Percentiles rank a stretch among this genome's conserved stretches.
Evolutionary conservation across 2,888 invertebrate species (phyloP).

Genomic region (Amblyjoppa fuscipennis): DNA sequence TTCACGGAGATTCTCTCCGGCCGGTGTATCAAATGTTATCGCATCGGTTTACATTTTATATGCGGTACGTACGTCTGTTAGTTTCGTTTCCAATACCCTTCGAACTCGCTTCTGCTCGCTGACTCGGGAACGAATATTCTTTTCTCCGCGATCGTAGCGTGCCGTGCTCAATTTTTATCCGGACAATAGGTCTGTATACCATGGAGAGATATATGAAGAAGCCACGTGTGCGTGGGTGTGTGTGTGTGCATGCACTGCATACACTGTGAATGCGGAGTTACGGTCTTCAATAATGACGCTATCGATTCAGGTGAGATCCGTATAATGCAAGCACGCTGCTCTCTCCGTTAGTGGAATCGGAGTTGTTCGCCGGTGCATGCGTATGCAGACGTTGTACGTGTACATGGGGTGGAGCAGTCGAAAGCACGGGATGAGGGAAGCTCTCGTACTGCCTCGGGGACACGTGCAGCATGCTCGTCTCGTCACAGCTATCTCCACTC

Average conservation of each 20-base stretch:
- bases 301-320: slow-evolving; percentile 73
- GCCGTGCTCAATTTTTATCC: slow-evolving; percentile 54
- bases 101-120: slow-evolving; percentile 29
- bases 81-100: slow-evolving; percentile 32
- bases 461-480: slow-evolving; percentile 33
- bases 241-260: slow-evolving; percentile 17
- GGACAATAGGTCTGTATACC: slow-evolving; percentile 32
- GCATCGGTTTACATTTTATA: slow-evolving; percentile 21
- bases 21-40: slow-evolving; percentile 11
- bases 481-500: slow-evolving; percentile 12
- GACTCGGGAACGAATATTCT: slow-evolving; percentile 40
- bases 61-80: background rate
- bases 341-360: background rate
- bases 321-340: slow-evolving; percentile 51
- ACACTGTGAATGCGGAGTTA: slow-evolving; percentile 58
- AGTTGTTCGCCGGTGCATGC: slow-evolving; percentile 2
- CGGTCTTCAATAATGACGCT: slow-evolving; percentile 75
- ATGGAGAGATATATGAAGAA: background rate
- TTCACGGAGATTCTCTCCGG: background rate
- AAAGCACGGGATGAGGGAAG: slow-evolving; percentile 36
- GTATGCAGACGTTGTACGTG: background rate
- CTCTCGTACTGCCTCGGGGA: slow-evolving; percentile 40
- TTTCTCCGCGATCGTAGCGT: slow-evolving; percentile 16
- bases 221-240: slow-evolving; percentile 23
- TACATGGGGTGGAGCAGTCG: background rate